These are phyloP conservation scores for Resseliella maxima DNA, from an alignment of 2,888 invertebrate genomes.

Conservation along the genomic window DNA sequence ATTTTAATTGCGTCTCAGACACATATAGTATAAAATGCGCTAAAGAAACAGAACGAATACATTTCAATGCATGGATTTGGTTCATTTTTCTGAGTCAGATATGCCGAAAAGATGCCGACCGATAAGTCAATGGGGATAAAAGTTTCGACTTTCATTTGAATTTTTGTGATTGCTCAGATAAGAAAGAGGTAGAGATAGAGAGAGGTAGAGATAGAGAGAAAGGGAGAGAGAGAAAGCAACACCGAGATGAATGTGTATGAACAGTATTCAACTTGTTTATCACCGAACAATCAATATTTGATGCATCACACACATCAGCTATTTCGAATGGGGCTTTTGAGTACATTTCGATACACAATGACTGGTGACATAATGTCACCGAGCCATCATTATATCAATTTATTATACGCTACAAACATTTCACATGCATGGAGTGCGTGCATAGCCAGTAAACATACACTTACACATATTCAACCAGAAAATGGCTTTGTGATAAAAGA, in stretches of 20 bases:
- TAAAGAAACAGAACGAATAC: background rate
- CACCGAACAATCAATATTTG: slow-evolving; percentile 51
- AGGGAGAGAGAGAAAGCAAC: no score
- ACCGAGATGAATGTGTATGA: slow-evolving; percentile 14
- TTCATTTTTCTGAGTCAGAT: background rate
- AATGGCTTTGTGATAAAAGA: no score
- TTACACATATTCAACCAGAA: background rate
- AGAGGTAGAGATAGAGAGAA: no score
- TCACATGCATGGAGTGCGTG: background rate
- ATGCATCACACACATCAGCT: slow-evolving; percentile 19
- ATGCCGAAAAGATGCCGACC: background rate
- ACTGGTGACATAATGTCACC: slow-evolving; percentile 44
- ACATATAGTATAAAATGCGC: background rate
- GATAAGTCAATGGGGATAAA: background rate
- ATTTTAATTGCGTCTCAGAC: slow-evolving; percentile 22
- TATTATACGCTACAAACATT: slow-evolving; percentile 26
- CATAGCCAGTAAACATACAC: background rate
- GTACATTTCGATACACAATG: slow-evolving; percentile 41
- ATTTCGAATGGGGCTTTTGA: background rate
- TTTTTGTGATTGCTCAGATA: background rate
- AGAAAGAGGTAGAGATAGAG: no score
- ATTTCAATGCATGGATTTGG: background rate
- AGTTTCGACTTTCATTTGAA: background rate
- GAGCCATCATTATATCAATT: slow-evolving; percentile 51
- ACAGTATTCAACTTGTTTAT: slow-evolving; percentile 29